Evolutionary conservation across 2,797 vertebrate genomes (phyloP), one percentile per base, ranked within the genome.

Genomic region (Threskiornis aethiopicus): DNA sequence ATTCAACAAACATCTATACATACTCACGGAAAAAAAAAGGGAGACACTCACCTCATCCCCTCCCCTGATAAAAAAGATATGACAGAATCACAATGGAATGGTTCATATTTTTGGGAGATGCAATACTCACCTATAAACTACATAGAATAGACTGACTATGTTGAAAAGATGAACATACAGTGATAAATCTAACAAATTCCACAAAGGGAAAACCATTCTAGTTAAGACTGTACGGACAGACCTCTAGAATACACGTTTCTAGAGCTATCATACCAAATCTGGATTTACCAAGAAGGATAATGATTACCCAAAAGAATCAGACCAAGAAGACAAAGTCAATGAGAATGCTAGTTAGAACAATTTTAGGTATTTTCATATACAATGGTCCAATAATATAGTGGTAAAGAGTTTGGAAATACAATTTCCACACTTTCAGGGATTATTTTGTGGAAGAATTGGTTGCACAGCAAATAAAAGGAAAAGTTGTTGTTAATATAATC

Each of bases 21-120:
- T 10, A 37, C 11, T 28, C 35, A 49, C 37, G 16, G 24, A 55
- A 70, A 18, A 39, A 39, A 75, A 64, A 42, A 87, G 16, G 5
- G 20, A 77, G 31, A 58, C 42, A 16, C 17, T 70, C 20, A 70
- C 39, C 24, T 58, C 57, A 31, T 8, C 4, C 5, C 11, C 6
- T 49, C 12, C 31, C 33, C 25, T 1, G 1, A 13, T 24, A 37
- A 6, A n/a, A 61, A 46, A 73, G 16, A 47, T 54, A 52, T 16
- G 25, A 52, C 18, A 62, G n/a, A 89, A 47, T 39, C 8, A 7
- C 16, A 72, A 83, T 5, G 24, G 46, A 85, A 65, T 3, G 1
- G 26, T 52, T 47, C 16, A 6, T 42, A 15, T 15, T 33, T 51
- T 19, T 16, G 42, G 28, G 31, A 61, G 47, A 28, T 0, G 0